Evolutionary conservation across 2,888 invertebrate species (phyloP), one percentile per base, ranked within the genome.

Genomic region (Patella caerulea): DNA sequence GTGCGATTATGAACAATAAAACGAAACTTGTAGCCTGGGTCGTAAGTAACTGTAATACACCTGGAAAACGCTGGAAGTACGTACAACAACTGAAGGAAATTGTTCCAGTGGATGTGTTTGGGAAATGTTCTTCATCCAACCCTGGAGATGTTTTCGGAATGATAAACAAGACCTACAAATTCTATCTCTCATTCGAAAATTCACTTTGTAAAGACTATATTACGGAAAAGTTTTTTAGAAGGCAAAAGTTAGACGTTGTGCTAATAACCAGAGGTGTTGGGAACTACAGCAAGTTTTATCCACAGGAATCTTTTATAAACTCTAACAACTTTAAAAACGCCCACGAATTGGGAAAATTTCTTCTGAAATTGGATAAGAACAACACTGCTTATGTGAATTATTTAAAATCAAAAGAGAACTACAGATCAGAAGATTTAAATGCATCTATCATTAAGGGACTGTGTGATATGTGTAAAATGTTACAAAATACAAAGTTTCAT

Each of bases 101-200:
- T 53, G 73, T 81, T 11, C 75, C 78, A 5, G 79, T 82, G 17
- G 76, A 75, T 54, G 29, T 78, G 7, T 81, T 71, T 71, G 82
- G 82, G 2, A 71, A 56, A 29, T 82, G 82, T 54, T 79, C 79
- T n/a, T 75, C 75, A 45, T 79, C 76, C 29, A 75, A 79, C 5
- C 53, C 53, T 24, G 81, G 71, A 29, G 80, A 73, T 11, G 74
- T 77, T 34, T 65, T 74, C 11, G 24, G 75, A 14, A 70, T 70
- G 14, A 55, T 78, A 3, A 69, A 72, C 4, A 75, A 77, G 53
- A 55, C 73, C 17, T 79, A 79, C 56, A 74, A 79, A 59, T 83
- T 81, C 65, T 83, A 83, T 72, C 54, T 81, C 55, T 52, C 81
- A 7, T 83, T 81, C 73, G 83, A 83, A 71, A 83, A 80, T 75